Evolutionary conservation across 2,113 vertebrate genomes (phyloP).

Genomic region (Proterorhinus semilunaris): DNA sequence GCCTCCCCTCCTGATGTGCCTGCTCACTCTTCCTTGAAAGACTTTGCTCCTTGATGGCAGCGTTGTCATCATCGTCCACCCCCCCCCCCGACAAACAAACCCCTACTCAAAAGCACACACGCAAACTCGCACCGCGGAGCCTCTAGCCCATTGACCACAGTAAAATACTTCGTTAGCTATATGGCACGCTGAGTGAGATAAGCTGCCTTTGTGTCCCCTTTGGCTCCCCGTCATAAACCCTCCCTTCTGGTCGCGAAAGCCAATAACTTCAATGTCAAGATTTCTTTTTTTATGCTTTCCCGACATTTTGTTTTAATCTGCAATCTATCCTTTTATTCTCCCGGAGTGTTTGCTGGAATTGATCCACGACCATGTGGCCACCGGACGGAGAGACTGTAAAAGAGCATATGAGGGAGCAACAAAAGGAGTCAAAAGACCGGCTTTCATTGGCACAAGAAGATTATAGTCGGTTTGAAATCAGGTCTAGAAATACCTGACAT

Average conservation of each 20-base stretch:
- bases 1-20: slow-evolving; percentile 16
- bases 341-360: slow-evolving; percentile 47
- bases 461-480: neutral
- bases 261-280: slow-evolving; percentile 64
- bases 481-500: neutral
- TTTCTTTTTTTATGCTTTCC: slow-evolving; percentile 56
- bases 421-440: slow-evolving; percentile 25
- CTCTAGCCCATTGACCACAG: slow-evolving; percentile 62
- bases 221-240: slow-evolving; percentile 56
- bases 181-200: slow-evolving; percentile 65
- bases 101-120: slow-evolving; percentile 31
- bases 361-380: slow-evolving; percentile 49
- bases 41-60: slow-evolving; percentile 44
- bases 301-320: slow-evolving; percentile 49
- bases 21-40: slow-evolving; percentile 59
- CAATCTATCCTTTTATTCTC: slow-evolving; percentile 57
- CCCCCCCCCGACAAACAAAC: slow-evolving; percentile 49
- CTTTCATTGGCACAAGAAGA: slow-evolving; percentile 16
- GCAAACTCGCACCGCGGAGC: slow-evolving; percentile 34
- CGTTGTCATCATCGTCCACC: slow-evolving; percentile 36
- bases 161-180: slow-evolving; percentile 72
- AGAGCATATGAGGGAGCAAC: slow-evolving; percentile 33
- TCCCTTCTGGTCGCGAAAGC: slow-evolving; percentile 44
- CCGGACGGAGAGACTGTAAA: slow-evolving; percentile 47
- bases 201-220: slow-evolving; percentile 63